phyloP scores from a whole-genome alignment of 2,888 invertebrate genomes.

The Drosophila nigritarsus region DNA sequence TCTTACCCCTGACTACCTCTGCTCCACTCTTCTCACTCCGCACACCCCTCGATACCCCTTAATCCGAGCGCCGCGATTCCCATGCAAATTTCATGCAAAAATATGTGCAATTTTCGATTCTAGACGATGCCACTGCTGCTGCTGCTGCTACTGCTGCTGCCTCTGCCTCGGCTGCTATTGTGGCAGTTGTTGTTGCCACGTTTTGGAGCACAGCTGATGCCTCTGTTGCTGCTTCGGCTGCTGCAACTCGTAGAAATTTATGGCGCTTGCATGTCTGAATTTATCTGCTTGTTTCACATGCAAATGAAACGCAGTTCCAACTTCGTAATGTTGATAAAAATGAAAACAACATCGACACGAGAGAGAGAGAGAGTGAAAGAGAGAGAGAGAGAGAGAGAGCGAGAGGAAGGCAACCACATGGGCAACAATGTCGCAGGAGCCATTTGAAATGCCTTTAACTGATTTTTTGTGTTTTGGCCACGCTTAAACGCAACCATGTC shows the following conservation, averaged over 20 bases:
- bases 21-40: neutral
- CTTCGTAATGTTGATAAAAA: constrained; percentile 75
- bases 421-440: constrained; percentile 22
- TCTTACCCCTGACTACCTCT: neutral
- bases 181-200: constrained; percentile 27
- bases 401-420: constrained; percentile 2
- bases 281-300: constrained; percentile 81
- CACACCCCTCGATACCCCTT: neutral
- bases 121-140: constrained; percentile 47
- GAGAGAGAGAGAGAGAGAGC: neutral
- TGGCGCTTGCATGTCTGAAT: constrained; percentile 79
- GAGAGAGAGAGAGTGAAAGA: neutral
- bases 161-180: constrained; percentile 8
- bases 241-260: constrained; percentile 62
- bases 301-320: constrained; percentile 68
- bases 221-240: constrained; percentile 2
- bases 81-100: constrained; percentile 77
- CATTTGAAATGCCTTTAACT: constrained; percentile 63
- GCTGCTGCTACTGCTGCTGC: neutral
- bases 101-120: constrained; percentile 80
- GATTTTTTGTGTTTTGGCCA: constrained; percentile 46
- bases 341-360: constrained; percentile 66
- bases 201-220: constrained; percentile 33
- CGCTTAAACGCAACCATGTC: constrained; percentile 73
- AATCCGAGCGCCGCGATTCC: constrained; percentile 27